Evolutionary conservation across 2,113 vertebrate genomes (phyloP).

Genomic region (Neotragus moschatus): DNA sequence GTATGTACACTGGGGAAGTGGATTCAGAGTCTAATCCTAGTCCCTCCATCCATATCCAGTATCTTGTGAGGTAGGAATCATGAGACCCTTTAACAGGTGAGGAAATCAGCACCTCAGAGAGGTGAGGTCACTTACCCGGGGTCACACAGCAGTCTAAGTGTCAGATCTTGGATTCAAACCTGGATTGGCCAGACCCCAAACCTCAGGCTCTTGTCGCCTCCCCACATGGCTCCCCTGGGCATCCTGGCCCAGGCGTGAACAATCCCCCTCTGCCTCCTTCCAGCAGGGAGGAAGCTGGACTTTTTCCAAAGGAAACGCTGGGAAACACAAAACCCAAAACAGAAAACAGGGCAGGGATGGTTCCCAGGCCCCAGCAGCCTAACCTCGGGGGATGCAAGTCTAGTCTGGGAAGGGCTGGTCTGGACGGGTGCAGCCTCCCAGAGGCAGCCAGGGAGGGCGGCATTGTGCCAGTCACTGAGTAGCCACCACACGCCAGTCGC

Average conservation of each 20-base stretch:
- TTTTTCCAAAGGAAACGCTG: constrained; percentile 67
- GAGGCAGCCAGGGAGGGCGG: background rate
- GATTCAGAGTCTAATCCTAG: background rate
- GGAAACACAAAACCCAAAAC: constrained; percentile 64
- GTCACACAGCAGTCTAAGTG: constrained; percentile 18
- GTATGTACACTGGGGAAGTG: background rate
- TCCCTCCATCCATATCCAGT: background rate
- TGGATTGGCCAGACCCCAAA: constrained; percentile 4
- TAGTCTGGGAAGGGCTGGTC: background rate
- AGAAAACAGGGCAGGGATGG: constrained; percentile 57
- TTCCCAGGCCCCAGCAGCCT: constrained; percentile 40
- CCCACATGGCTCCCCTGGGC: constrained; percentile 30
- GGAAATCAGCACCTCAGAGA: constrained; percentile 16
- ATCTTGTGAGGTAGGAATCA: background rate
- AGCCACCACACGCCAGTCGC: background rate
- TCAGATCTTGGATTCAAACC: constrained; percentile 31
- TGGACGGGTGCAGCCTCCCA: background rate
- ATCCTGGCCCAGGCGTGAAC: background rate
- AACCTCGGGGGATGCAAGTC: background rate
- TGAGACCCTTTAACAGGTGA: background rate
- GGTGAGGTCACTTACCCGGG: background rate
- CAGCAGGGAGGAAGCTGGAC: constrained; percentile 63
- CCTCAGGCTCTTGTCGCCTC: constrained; percentile 48
- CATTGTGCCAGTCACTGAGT: background rate
- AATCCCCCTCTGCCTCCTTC: constrained; percentile 37